A percentile compares a stretch with the other conserved stretches of the same genome.
Conservation (phyloP, 2,888 invertebrate species). For the Hylaea fasciaria region DNA sequence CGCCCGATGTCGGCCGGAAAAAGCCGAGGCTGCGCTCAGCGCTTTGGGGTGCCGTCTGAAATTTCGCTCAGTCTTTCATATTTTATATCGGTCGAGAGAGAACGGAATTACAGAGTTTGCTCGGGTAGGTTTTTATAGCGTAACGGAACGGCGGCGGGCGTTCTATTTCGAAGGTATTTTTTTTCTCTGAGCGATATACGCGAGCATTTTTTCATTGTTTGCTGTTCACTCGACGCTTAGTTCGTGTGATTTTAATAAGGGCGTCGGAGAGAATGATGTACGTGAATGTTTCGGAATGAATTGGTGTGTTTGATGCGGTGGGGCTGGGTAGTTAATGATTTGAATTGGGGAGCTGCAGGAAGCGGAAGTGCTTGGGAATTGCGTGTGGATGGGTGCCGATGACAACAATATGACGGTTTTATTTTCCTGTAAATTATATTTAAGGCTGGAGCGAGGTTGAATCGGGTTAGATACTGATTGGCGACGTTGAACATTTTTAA, state of each 20-base stretch:
- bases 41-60: conserved; percentile 63
- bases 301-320: conserved; percentile 51
- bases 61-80: conserved; percentile 82
- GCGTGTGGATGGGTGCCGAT: background rate
- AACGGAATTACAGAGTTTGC: conserved; percentile 81
- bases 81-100: conserved; percentile 80
- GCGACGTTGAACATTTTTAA: no score
- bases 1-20: conserved; percentile 59
- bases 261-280: conserved; percentile 55
- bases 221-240: conserved; percentile 62
- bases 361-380: conserved; percentile 16
- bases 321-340: conserved; percentile 33
- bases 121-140: conserved; percentile 80
- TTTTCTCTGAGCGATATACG: conserved; percentile 65
- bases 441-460: background rate
- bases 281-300: conserved; percentile 51
- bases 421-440: conserved; percentile 8
- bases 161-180: conserved; percentile 74
- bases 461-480: no score
- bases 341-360: conserved; percentile 25
- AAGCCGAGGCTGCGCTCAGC: conserved; percentile 62
- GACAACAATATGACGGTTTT: conserved; percentile 11
- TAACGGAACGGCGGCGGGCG: conserved; percentile 66
- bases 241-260: conserved; percentile 75
- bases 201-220: conserved; percentile 74